Evolutionary conservation across 2,888 invertebrate species (phyloP).

Genomic region (Polyommatus iphigenia): DNA sequence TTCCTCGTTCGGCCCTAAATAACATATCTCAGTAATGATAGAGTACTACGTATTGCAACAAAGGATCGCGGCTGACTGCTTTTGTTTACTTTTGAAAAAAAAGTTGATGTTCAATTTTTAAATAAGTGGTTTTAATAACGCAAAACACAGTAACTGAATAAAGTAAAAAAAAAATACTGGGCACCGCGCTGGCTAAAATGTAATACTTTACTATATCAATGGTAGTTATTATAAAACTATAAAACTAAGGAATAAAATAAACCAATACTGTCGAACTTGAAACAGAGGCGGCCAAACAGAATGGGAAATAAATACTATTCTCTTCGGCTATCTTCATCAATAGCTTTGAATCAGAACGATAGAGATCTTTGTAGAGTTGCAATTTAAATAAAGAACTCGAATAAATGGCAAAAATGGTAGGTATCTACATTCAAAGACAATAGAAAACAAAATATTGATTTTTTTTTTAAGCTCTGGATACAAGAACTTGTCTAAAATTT

Average conservation of each 20-base stretch:
- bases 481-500: neutral
- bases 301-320: constrained; percentile 5
- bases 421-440: neutral
- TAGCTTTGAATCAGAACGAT: constrained; percentile 10
- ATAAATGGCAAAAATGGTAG: neutral
- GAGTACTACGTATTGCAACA: constrained; percentile 12
- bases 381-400: neutral
- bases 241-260: neutral
- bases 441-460: neutral
- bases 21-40: constrained; percentile 29
- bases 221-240: neutral
- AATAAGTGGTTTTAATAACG: neutral
- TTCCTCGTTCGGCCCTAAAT: constrained; percentile 21
- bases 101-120: neutral
- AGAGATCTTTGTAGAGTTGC: constrained; percentile 1
- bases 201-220: too few relatives aligned
- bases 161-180: too few relatives aligned
- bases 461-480: neutral
- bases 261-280: neutral
- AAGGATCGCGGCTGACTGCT: neutral
- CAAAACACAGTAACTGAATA: too few relatives aligned
- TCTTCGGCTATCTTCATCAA: neutral
- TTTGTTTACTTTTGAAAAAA: neutral
- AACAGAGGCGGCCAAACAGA: neutral
- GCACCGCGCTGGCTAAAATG: too few relatives aligned